phyloP scores from a whole-genome alignment of 37 sponge, comb jelly and placozoan species.

The Theonella swinhoei region DNA sequence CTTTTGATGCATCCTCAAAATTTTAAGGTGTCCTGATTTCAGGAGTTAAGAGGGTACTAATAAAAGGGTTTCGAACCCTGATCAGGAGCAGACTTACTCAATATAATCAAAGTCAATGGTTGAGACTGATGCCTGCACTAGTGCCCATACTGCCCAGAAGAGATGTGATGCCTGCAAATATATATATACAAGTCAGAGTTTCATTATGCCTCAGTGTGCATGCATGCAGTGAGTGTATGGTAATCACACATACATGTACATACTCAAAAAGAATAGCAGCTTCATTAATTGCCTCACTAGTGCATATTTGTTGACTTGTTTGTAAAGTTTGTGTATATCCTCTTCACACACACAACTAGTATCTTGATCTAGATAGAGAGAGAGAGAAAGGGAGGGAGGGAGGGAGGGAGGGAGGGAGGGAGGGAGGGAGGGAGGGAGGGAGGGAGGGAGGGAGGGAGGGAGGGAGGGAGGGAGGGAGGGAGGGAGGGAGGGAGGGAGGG shows the following conservation, averaged over 20 bases:
- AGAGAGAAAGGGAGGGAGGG: too few species aligned
- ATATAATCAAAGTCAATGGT: constrained; percentile 86
- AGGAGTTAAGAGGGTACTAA: too few species aligned
- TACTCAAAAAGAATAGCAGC: background rate
- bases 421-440: too few species aligned
- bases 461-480: background rate
- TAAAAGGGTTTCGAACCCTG: too few species aligned
- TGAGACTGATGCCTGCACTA: constrained; percentile 80
- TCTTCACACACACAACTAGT: constrained; percentile 33
- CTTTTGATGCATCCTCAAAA: too few species aligned
- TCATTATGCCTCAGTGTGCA: background rate
- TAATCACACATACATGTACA: background rate
- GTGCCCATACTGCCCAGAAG: constrained; percentile 90
- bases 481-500: background rate
- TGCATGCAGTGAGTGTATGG: background rate
- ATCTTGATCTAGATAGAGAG: constrained; percentile 13
- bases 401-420: too few species aligned
- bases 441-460: too few species aligned
- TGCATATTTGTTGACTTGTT: constrained; percentile 79
- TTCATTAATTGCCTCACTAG: constrained; percentile 46
- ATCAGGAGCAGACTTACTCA: constrained; percentile 85
- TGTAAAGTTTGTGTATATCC: constrained; percentile 50
- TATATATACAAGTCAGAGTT: background rate
- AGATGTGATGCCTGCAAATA: constrained; percentile 74
- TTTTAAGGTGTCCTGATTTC: too few species aligned